Base-by-base conservation (phyloP, 2,797 vertebrate genomes). In the Loris lydekkerianus region DNA sequence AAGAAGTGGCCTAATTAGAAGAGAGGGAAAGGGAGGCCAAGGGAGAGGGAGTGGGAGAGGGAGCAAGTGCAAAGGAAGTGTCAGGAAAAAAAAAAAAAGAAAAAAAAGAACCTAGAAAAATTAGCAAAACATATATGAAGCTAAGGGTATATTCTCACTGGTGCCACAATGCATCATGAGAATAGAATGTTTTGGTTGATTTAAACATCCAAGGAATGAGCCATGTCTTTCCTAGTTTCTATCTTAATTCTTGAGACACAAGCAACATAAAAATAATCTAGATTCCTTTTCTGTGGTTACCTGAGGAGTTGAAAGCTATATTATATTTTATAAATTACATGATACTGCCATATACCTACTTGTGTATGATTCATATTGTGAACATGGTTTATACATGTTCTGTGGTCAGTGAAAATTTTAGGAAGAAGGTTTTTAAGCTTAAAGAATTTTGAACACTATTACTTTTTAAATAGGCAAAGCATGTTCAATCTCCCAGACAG, bases 1-100 rank as follows among this genome's bases (percentile, higher is more conserved):
- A 97, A 98, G 94, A 97, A 96, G 83, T 97, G 97, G 94, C 97
- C 97, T 98, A 98, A 98, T 98, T 98, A 98, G 97, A 97, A 98
- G 95, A 97, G 96, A 96, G 27, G 53, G 46, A 69, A 72, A 97
- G 89, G 94, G 89, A 96, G 75, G 97, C 65, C 94, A 89, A 97
- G 77, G 94, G 94, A 93, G 92, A 58, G 5, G 95, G 85, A 70
- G 91, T 43, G 58, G 5, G n/a, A 90, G 92, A 72, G 72, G 61
- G 91, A 58, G 65, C 25, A 96, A 96, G 31, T 21, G 94, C 61
- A 96, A 97, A 98, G 94, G 94, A 97, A 96, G 88, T 98, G 94
- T 98, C 97, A 98, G 94, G 91, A 91, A 91, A 96, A 5, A 72
- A 92, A 91, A 91, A 96, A 5, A 72, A 96, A 72, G 90, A 65